phyloP scores from a whole-genome alignment of 1,140 invertebrate species.

The Lucilia cuprina region DNA sequence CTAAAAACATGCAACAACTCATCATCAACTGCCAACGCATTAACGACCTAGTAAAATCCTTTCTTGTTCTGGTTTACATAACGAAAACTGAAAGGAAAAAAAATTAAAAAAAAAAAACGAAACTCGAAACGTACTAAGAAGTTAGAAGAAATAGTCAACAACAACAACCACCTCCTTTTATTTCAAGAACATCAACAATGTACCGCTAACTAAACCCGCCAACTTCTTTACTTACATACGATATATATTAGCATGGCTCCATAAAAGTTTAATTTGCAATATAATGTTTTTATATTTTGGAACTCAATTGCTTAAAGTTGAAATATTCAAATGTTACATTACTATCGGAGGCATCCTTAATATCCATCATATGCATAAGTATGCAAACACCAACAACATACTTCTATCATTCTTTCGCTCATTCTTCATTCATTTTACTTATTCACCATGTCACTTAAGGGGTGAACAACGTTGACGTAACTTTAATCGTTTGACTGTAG shows the following conservation, averaged over 20 bases:
- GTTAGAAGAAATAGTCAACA: not conserved
- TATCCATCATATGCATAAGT: too few species aligned
- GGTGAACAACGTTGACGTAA: conserved; percentile 11
- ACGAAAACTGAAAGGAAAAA: not conserved
- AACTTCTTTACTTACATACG: not conserved
- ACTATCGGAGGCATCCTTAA: too few species aligned
- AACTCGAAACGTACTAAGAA: not conserved
- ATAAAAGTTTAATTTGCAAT: too few species aligned
- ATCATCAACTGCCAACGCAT: not conserved
- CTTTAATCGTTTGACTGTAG: conserved; percentile 30
- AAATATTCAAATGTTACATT: too few species aligned
- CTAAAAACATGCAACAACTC: too few species aligned
- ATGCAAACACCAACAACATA: not conserved
- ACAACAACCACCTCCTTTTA: not conserved
- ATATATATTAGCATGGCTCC: too few species aligned
- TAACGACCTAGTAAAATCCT: not conserved
- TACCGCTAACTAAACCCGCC: not conserved
- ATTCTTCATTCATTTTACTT: not conserved
- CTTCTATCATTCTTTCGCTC: not conserved
- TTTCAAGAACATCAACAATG: not conserved
- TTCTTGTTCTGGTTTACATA: not conserved
- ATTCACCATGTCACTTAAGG: conserved; percentile 25
- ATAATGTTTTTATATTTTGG: too few species aligned
- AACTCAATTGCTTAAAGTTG: too few species aligned
- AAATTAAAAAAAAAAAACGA: too few species aligned